Conservation (phyloP, 2,797 vertebrate species). For the Scleropages formosus region DNA sequence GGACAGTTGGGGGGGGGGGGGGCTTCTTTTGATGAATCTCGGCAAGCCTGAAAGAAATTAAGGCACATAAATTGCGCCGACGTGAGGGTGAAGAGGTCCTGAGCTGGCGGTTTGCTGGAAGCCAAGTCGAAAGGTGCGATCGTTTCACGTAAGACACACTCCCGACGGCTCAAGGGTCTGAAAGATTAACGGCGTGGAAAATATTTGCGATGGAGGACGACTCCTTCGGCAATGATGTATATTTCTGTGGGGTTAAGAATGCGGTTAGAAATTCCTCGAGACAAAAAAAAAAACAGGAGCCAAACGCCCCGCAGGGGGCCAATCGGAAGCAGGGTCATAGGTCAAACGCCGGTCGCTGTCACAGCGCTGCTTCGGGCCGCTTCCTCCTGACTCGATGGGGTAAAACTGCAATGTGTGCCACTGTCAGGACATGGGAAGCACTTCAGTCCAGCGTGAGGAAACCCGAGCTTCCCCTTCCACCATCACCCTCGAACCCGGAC, state of each 20-base stretch:
- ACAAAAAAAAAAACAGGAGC: too few relatives aligned
- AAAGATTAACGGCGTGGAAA: not conserved
- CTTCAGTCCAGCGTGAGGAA: too few relatives aligned
- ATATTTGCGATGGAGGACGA: constrained; percentile 5
- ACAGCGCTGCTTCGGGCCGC: too few relatives aligned
- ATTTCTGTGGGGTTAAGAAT: too few relatives aligned
- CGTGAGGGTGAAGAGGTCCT: constrained; percentile 7
- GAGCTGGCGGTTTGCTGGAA: not conserved
- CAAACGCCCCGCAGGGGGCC: constrained; percentile 8
- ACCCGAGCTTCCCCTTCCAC: too few relatives aligned
- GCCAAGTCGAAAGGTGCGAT: not conserved
- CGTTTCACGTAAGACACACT: not conserved
- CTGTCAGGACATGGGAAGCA: too few relatives aligned
- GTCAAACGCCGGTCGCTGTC: not conserved
- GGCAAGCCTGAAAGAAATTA: constrained; percentile 28
- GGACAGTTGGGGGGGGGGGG: constrained; percentile 39
- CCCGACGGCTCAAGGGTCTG: not conserved
- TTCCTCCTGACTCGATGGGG: too few relatives aligned
- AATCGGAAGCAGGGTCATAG: constrained; percentile 19
- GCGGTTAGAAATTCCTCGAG: too few relatives aligned
- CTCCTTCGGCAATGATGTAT: too few relatives aligned
- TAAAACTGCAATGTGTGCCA: too few relatives aligned
- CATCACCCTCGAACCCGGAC: not conserved
- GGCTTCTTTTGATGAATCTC: constrained; percentile 40
- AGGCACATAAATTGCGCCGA: constrained; percentile 27